These are phyloP conservation scores for Archips xylosteana DNA, from an alignment of 2,888 invertebrate genomes.

Conservation along the genomic window DNA sequence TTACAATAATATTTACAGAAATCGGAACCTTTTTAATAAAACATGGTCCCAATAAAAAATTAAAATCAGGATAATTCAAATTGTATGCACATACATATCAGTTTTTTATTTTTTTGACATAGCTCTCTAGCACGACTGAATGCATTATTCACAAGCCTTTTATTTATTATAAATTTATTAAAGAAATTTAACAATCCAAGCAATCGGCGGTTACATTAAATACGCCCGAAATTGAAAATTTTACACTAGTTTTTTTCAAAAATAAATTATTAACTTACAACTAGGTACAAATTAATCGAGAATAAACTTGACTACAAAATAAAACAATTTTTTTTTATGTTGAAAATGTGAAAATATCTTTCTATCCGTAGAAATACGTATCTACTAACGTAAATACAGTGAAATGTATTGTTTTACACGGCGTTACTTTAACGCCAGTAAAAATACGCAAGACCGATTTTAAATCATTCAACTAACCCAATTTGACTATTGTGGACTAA, in stretches of 20 bases:
- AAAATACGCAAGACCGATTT: neutral
- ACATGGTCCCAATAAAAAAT: constrained; percentile 48
- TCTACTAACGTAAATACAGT: neutral
- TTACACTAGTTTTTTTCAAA: neutral
- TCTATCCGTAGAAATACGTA: neutral
- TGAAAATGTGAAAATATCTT: neutral
- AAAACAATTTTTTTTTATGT: neutral
- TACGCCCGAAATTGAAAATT: constrained; percentile 4
- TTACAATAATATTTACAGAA: constrained; percentile 42
- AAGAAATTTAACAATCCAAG: constrained; percentile 44
- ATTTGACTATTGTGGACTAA: constrained; percentile 17
- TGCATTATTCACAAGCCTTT: constrained; percentile 77
- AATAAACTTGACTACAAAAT: neutral
- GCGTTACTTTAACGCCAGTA: neutral
- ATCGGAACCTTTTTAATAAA: constrained; percentile 42
- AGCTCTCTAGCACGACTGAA: constrained; percentile 41
- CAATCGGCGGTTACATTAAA: constrained; percentile 1
- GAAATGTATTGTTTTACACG: neutral
- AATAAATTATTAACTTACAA: constrained; percentile 1
- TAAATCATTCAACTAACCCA: neutral
- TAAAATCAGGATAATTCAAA: constrained; percentile 9
- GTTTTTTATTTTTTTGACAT: neutral
- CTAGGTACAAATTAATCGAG: constrained; percentile 3
- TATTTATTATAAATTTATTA: constrained; percentile 44
- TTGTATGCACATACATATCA: constrained; percentile 12